Conservation (phyloP, 2,888 invertebrate genomes). For the Sepioteuthis lessoniana region DNA sequence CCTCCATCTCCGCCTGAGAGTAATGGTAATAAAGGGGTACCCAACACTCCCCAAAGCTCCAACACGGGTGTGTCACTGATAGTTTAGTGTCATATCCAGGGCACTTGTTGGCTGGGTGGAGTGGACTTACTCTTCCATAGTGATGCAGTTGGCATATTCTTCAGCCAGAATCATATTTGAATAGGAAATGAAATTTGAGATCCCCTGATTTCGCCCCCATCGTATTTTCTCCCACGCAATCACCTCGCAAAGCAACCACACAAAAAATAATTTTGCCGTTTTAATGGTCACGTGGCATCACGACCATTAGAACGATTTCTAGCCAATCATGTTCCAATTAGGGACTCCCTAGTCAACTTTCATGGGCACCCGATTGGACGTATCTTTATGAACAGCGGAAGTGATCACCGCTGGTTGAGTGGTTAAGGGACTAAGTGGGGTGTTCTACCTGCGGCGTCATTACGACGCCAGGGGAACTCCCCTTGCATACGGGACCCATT, state of each 20-base stretch:
- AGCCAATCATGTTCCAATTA: conserved; percentile 21
- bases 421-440: background rate
- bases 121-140: too few species aligned
- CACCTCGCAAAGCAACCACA: background rate
- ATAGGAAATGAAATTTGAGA: background rate
- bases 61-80: too few species aligned
- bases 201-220: background rate
- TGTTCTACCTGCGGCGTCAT: background rate
- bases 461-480: background rate
- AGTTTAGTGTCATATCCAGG: too few species aligned
- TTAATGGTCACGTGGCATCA: background rate
- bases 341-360: background rate
- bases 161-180: background rate
- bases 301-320: background rate
- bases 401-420: conserved; percentile 18
- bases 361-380: background rate
- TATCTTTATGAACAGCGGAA: background rate
- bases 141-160: too few species aligned
- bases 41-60: too few species aligned
- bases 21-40: too few species aligned
- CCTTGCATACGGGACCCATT: background rate
- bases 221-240: background rate
- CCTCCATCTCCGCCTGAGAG: too few species aligned
- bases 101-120: too few species aligned
- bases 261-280: background rate